Evolutionary conservation across 2,888 invertebrate species (phyloP).

Genomic region (Agrochola macilenta): DNA sequence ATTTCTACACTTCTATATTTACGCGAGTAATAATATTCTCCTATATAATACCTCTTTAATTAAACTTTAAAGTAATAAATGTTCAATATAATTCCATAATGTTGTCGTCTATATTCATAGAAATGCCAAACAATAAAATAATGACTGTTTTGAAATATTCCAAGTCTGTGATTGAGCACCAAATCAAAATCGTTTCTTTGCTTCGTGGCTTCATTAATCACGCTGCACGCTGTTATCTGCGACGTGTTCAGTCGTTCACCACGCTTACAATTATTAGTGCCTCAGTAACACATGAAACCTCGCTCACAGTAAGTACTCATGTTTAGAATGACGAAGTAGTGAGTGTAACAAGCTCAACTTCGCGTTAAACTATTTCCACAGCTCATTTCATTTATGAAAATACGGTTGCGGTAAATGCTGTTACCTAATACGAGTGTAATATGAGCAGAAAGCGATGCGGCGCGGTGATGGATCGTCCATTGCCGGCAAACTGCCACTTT

Average conservation of each 20-base stretch:
- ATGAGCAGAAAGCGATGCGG: conserved; percentile 43
- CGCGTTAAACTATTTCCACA: conserved; percentile 41
- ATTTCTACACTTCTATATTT: conserved; percentile 1
- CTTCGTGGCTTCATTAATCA: conserved; percentile 29
- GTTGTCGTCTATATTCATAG: conserved; percentile 15
- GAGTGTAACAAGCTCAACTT: conserved; percentile 17
- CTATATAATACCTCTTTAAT: background rate
- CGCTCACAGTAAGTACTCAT: background rate
- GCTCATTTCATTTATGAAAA: conserved; percentile 53
- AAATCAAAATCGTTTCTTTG: conserved; percentile 7
- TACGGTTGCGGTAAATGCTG: conserved; percentile 52
- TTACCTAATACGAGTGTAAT: conserved; percentile 43
- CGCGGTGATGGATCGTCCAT: conserved; percentile 65
- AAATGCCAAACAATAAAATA: conserved; percentile 11
- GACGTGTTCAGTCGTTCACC: conserved; percentile 4
- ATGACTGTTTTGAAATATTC: conserved; percentile 11
- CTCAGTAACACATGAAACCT: conserved; percentile 8
- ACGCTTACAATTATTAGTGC: conserved; percentile 23
- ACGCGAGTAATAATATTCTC: background rate
- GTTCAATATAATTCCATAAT: background rate
- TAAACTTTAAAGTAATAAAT: background rate
- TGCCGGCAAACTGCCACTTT: conserved; percentile 60
- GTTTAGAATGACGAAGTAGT: conserved; percentile 12
- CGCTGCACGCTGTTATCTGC: conserved; percentile 9
- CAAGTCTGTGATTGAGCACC: background rate